Evolutionary conservation across 2,888 invertebrate genomes (phyloP).

Genomic region (Tipula helvola): DNA sequence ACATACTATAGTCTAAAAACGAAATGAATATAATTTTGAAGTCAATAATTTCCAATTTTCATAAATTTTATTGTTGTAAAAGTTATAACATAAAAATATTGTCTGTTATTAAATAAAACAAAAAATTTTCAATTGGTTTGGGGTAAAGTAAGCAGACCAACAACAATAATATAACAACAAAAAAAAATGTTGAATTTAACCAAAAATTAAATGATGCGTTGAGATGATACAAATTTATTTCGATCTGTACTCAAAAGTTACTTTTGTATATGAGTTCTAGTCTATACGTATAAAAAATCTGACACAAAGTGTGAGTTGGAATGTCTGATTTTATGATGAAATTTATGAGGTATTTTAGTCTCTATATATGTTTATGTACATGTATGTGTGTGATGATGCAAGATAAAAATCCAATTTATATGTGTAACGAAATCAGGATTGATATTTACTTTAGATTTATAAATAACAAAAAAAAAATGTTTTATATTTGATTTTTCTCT

Average conservation of each 20-base stretch:
- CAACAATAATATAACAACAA: background rate
- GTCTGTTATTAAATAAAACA: background rate
- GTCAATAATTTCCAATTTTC: slow-evolving; percentile 4
- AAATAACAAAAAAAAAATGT: background rate
- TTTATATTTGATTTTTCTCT: background rate
- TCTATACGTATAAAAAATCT: background rate
- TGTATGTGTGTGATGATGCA: background rate
- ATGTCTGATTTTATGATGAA: background rate
- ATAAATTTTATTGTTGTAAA: background rate
- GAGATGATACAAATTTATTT: background rate
- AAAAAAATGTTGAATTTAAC: background rate
- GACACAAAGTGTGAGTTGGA: background rate
- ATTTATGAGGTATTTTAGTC: background rate
- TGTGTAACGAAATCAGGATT: background rate
- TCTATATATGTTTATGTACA: background rate
- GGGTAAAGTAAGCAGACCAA: background rate
- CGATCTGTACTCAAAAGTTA: background rate
- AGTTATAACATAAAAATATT: background rate
- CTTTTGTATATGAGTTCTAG: background rate
- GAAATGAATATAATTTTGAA: background rate
- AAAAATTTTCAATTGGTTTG: background rate
- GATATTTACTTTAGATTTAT: slow-evolving; percentile 4
- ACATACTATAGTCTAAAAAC: background rate
- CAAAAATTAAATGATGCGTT: background rate
- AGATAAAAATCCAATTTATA: background rate